Evolutionary conservation across 2,113 vertebrate genomes (phyloP).

Genomic region (Psilopogon haemacephalus): DNA sequence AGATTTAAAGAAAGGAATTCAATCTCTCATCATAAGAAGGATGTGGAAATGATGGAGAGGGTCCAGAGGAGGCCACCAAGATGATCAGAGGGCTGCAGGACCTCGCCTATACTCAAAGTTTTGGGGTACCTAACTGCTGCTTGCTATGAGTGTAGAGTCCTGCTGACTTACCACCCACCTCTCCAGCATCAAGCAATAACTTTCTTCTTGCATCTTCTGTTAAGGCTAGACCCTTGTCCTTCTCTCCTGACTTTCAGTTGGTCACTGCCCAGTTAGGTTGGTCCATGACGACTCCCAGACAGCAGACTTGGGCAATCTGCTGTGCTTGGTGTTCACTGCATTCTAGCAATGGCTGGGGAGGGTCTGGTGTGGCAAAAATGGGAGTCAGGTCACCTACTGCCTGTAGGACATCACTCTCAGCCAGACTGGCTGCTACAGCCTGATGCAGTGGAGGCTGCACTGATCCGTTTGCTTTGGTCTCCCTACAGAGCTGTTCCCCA

Average conservation of each 20-base stretch:
- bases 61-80: too few species aligned
- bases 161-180: neutral
- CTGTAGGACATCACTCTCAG: neutral
- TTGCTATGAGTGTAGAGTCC: neutral
- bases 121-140: neutral
- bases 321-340: neutral
- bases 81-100: too few species aligned
- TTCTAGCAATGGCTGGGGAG: neutral
- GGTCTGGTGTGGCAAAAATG: neutral
- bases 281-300: neutral
- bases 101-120: neutral
- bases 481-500: constrained; percentile 85
- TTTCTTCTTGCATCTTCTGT: neutral
- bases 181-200: neutral
- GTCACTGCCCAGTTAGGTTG: neutral
- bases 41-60: too few species aligned
- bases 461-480: neutral
- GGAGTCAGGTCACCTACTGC: neutral
- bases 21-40: neutral
- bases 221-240: neutral
- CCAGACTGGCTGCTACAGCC: neutral
- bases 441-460: neutral
- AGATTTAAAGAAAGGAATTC: neutral
- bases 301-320: neutral
- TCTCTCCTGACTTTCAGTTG: neutral